These are phyloP conservation scores for Mamestra brassicae DNA, from an alignment of 2,888 invertebrate genomes.

Conservation along the genomic window DNA sequence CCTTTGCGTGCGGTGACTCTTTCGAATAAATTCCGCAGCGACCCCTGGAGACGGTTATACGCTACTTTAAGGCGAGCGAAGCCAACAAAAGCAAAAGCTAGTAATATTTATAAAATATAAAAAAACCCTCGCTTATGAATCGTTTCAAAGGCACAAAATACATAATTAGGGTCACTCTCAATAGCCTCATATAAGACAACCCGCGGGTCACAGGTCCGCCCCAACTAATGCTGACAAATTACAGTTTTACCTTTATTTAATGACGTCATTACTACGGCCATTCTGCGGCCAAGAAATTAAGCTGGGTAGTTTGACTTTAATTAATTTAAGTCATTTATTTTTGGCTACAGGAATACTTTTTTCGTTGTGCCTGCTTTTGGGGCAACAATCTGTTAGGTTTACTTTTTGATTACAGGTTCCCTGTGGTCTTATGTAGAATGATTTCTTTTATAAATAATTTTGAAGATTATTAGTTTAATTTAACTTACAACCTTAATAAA, in stretches of 20 bases:
- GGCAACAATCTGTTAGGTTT: no score
- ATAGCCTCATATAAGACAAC: not conserved
- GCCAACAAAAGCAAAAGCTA: no score
- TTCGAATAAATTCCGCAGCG: no score
- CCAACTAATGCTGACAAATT: conserved; percentile 53
- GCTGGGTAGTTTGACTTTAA: conserved; percentile 29
- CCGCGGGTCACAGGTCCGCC: not conserved
- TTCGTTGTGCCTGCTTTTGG: not conserved
- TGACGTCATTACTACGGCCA: conserved; percentile 36
- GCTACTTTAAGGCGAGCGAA: no score
- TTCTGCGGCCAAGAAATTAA: conserved; percentile 41
- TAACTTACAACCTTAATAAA: no score
- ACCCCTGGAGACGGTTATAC: no score
- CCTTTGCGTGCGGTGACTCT: no score
- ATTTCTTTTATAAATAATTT: no score
- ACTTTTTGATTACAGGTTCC: no score
- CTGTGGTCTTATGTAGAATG: no score
- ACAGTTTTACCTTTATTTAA: conserved; percentile 54
- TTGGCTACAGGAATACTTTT: not conserved
- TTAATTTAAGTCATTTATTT: conserved; percentile 44
- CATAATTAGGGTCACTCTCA: not conserved
- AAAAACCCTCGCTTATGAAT: not conserved
- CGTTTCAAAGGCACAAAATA: not conserved
- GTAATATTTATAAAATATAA: no score
- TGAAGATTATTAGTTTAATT: no score